A percentile compares a stretch with the other conserved stretches of the same genome.
Conservation (phyloP, 2,113 vertebrate species). For the Cyanistes caeruleus region DNA sequence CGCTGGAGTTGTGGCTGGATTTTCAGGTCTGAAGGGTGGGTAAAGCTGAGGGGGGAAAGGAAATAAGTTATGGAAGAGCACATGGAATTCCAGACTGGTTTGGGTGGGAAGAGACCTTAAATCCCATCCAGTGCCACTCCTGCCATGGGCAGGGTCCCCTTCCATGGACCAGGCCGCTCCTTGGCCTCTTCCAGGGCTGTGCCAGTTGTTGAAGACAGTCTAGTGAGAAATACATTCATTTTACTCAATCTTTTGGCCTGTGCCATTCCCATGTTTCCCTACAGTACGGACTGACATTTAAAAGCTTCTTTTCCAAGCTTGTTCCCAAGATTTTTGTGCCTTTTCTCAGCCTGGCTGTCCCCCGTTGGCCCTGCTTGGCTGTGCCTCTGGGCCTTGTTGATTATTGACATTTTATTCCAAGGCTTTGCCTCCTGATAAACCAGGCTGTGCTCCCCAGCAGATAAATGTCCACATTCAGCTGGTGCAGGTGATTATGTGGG, state of each 20-base stretch:
- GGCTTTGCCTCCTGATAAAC: slow-evolving; percentile 38
- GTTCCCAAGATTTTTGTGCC: neutral
- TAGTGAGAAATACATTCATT: fast-evolving
- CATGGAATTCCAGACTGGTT: neutral
- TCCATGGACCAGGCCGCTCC: neutral
- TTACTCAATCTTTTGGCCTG: neutral
- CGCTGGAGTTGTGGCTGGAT: neutral
- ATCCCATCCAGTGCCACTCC: neutral
- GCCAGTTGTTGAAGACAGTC: too few relatives aligned
- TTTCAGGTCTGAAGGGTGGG: neutral
- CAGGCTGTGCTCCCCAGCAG: slow-evolving; percentile 45
- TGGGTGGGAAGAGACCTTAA: neutral
- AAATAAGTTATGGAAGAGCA: fast-evolving
- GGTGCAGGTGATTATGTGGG: slow-evolving; percentile 62
- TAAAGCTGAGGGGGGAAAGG: neutral
- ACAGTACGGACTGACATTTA: neutral
- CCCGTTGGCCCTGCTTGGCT: slow-evolving; percentile 23
- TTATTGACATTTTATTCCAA: slow-evolving; percentile 52
- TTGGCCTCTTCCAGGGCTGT: neutral
- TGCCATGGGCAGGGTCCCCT: neutral
- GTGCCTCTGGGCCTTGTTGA: slow-evolving; percentile 13
- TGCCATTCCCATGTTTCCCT: neutral
- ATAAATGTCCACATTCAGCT: slow-evolving; percentile 55
- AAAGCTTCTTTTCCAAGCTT: fast-evolving
- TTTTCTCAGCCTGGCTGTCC: neutral